Evolutionary conservation across 2,888 invertebrate genomes (phyloP).

Genomic region (Frankliniella intonsa): DNA sequence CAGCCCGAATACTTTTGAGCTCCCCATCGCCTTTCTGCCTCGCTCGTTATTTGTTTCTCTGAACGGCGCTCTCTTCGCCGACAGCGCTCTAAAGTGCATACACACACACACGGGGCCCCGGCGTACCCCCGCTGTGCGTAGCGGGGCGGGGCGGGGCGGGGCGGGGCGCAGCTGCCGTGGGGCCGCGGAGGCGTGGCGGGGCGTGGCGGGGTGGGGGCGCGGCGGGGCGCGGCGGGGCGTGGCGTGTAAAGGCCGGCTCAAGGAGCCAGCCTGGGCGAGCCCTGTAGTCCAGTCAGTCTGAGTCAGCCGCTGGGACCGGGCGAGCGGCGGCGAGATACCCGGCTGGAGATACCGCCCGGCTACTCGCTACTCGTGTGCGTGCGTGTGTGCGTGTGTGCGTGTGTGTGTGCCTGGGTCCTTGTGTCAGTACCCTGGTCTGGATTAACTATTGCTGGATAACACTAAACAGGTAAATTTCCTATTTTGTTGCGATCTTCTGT

Average conservation of each 20-base stretch:
- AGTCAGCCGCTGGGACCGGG: background rate
- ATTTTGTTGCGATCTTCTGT: too few species aligned
- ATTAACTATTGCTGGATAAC: background rate
- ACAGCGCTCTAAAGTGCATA: too few species aligned
- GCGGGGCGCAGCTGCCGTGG: background rate
- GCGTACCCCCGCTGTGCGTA: too few species aligned
- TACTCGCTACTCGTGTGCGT: background rate
- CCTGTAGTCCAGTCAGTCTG: background rate
- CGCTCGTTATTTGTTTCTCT: too few species aligned
- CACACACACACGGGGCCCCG: too few species aligned
- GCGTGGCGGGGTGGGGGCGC: constrained; percentile 29
- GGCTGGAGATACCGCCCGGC: background rate
- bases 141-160: background rate
- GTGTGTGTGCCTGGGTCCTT: constrained; percentile 37
- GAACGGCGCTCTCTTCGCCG: too few species aligned
- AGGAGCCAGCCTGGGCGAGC: background rate
- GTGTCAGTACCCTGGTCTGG: background rate
- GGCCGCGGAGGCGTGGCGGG: background rate
- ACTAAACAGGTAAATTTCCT: too few species aligned
- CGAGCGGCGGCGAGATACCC: background rate
- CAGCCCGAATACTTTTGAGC: too few species aligned
- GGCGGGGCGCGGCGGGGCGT: constrained; percentile 17
- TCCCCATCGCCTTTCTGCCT: too few species aligned
- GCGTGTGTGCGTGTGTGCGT: background rate
- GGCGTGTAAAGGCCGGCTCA: constrained; percentile 30